phyloP scores from a whole-genome alignment of 1,140 invertebrate species.

The Asbolus verrucosus region DNA sequence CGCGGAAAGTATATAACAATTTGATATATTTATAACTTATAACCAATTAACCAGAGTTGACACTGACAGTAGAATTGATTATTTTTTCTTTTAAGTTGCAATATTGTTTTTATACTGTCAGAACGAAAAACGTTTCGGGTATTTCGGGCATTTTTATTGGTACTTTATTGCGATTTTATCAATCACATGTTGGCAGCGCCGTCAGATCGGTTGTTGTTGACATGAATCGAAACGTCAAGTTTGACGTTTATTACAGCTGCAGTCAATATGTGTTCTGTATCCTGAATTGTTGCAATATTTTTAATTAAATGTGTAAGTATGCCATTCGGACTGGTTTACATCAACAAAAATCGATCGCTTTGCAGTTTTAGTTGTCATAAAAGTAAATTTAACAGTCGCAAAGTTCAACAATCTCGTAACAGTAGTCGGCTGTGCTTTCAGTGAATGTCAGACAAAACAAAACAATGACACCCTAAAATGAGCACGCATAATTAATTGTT shows the following conservation, averaged over 20 bases:
- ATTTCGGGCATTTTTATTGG: slow-evolving; percentile 2
- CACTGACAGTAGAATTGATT: slow-evolving; percentile 40
- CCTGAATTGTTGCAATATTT: background rate
- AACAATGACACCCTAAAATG: background rate
- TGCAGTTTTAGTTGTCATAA: too few species aligned
- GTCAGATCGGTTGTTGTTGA: background rate
- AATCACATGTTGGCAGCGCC: background rate
- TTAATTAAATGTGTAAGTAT: slow-evolving; percentile 27
- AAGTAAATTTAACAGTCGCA: too few species aligned
- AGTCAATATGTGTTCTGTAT: slow-evolving; percentile 4
- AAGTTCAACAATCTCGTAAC: too few species aligned
- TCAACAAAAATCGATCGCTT: too few species aligned
- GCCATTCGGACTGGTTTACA: too few species aligned
- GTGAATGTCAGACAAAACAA: background rate
- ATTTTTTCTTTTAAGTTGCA: slow-evolving; percentile 37
- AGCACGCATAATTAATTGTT: too few species aligned
- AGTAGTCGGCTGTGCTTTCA: background rate
- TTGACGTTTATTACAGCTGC: background rate
- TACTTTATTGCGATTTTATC: background rate
- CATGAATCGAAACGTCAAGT: background rate
- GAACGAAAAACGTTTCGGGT: background rate
- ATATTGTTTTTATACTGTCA: slow-evolving; percentile 17
- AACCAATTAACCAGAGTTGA: slow-evolving; percentile 27
- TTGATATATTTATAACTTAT: slow-evolving; percentile 27
- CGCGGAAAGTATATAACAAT: slow-evolving; percentile 4